phyloP scores from a whole-genome alignment of 2,113 vertebrate genomes.

The Theropithecus gelada region DNA sequence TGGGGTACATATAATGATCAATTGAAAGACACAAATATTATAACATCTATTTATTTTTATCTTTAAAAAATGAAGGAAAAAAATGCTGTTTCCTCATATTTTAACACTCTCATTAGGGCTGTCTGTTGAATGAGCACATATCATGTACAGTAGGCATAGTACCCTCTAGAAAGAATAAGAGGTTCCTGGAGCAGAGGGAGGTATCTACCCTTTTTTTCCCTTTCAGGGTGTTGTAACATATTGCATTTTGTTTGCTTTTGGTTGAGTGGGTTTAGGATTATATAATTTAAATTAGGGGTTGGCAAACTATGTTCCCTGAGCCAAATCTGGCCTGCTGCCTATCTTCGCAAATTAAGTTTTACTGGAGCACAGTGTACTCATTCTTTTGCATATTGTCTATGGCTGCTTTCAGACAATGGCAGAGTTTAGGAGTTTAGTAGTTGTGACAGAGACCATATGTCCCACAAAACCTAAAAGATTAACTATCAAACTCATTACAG shows the following conservation, averaged over 20 bases:
- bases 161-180: neutral
- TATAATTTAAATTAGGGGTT: neutral
- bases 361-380: neutral
- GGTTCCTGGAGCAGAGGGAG: neutral
- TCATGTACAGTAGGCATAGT: neutral
- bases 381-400: neutral
- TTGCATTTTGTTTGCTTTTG: neutral
- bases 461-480: neutral
- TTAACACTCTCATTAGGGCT: neutral
- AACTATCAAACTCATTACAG: neutral
- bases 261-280: neutral
- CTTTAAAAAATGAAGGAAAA: neutral
- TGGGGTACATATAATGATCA: neutral
- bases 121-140: neutral
- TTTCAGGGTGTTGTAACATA: neutral
- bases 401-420: neutral
- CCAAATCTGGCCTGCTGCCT: neutral
- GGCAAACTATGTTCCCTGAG: neutral
- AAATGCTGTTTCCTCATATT: neutral
- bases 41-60: neutral
- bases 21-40: neutral
- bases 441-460: neutral
- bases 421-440: neutral
- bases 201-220: neutral
- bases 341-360: conserved; percentile 29